Conservation (phyloP, 2,113 vertebrate species). For the Agelaius tricolor region DNA sequence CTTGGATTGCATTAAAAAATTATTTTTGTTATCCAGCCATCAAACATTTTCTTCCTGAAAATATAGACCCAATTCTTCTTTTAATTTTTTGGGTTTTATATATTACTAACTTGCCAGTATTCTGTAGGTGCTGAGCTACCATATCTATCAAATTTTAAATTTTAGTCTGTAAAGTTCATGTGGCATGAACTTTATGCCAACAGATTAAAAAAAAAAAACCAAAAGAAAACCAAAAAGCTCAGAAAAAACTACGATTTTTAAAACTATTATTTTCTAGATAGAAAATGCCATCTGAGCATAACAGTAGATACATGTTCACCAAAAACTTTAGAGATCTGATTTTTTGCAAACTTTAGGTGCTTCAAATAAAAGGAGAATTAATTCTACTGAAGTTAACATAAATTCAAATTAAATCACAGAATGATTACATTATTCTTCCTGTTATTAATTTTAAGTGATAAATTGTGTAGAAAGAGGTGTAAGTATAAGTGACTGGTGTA, state of each 20-base stretch:
- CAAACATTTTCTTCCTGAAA: not conserved
- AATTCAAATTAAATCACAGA: not conserved
- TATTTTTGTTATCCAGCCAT: not conserved
- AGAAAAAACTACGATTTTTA: not conserved
- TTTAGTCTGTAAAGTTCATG: not conserved
- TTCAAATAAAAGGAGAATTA: not conserved
- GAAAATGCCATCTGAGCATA: not conserved
- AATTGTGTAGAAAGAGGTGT: not conserved
- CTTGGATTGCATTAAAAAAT: not conserved
- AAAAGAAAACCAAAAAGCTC: accelerated
- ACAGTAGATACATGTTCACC: not conserved
- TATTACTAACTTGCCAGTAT: not conserved
- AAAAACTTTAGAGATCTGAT: not conserved
- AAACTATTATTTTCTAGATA: not conserved
- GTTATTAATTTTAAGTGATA: not conserved
- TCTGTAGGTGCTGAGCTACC: not conserved
- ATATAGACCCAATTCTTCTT: accelerated
- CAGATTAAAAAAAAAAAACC: not conserved
- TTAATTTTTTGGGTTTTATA: not conserved
- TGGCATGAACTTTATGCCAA: not conserved
- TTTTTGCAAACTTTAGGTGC: not conserved
- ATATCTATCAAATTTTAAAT: not conserved
- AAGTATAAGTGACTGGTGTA: not conserved
- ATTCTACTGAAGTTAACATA: not conserved
- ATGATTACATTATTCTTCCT: not conserved